Evolutionary conservation across 2,888 invertebrate species (phyloP).

Genomic region (Tipula lateralis): DNA sequence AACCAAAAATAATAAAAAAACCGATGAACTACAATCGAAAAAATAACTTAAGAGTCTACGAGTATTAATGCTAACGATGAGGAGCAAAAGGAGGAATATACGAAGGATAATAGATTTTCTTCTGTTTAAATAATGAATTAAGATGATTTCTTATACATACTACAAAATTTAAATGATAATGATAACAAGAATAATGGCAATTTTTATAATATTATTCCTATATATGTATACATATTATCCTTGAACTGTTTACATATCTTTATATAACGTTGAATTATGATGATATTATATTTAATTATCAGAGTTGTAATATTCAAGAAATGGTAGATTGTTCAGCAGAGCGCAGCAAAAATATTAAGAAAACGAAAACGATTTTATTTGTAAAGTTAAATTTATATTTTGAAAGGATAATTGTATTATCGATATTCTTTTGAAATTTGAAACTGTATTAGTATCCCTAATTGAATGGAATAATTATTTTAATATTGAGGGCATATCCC

Average conservation of each 20-base stretch:
- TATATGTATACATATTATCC: neutral
- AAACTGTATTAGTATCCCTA: neutral
- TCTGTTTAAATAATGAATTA: neutral
- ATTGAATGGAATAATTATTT: neutral
- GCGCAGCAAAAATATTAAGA: neutral
- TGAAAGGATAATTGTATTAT: neutral
- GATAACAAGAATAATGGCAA: neutral
- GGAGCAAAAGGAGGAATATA: neutral
- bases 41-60: neutral
- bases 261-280: neutral
- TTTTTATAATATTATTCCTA: neutral
- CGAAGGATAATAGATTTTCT: constrained; percentile 1
- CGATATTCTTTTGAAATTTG: neutral
- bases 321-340: neutral
- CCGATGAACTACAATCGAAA: neutral
- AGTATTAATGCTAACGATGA: neutral
- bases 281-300: neutral
- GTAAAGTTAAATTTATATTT: neutral
- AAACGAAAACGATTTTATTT: neutral
- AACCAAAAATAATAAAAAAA: neutral
- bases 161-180: neutral
- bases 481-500: neutral
- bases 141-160: neutral
- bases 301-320: neutral
- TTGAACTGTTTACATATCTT: neutral